Evolutionary conservation across 30 jellyfish, hydroid and myxozoan genomes (phyloP).

Genomic region (Nemopilema nomurai): DNA sequence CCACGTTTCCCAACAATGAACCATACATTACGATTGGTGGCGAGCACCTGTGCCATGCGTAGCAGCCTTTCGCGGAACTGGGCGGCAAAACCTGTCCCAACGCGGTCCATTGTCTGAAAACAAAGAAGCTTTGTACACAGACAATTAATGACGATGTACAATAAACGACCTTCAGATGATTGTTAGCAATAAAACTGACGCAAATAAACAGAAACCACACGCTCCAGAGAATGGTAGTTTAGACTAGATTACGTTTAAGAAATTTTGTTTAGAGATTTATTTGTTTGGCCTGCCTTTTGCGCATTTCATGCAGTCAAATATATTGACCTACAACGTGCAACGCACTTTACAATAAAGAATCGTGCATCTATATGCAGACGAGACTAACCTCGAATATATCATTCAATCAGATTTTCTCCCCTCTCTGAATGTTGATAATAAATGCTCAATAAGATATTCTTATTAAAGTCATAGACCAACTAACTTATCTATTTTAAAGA

Average conservation of each 20-base stretch:
- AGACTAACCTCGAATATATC: no score
- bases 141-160: background rate
- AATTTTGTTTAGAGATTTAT: background rate
- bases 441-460: no score
- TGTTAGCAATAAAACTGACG: conserved; percentile 39
- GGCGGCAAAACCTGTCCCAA: background rate
- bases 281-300: background rate
- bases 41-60: conserved; percentile 56
- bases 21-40: conserved; percentile 7
- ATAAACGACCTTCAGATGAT: conserved; percentile 7
- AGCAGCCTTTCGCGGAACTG: background rate
- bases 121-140: background rate
- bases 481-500: no score
- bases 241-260: background rate
- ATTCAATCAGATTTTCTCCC: no score
- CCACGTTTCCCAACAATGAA: background rate
- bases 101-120: conserved; percentile 26
- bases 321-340: background rate
- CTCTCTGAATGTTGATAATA: no score
- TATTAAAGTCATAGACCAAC: no score
- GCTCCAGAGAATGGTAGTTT: background rate
- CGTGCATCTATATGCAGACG: background rate
- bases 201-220: conserved; percentile 40
- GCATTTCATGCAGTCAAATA: background rate
- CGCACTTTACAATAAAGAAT: background rate